Base-by-base conservation (phyloP, 2,888 invertebrate genomes). In the Tetragonisca angustula region DNA sequence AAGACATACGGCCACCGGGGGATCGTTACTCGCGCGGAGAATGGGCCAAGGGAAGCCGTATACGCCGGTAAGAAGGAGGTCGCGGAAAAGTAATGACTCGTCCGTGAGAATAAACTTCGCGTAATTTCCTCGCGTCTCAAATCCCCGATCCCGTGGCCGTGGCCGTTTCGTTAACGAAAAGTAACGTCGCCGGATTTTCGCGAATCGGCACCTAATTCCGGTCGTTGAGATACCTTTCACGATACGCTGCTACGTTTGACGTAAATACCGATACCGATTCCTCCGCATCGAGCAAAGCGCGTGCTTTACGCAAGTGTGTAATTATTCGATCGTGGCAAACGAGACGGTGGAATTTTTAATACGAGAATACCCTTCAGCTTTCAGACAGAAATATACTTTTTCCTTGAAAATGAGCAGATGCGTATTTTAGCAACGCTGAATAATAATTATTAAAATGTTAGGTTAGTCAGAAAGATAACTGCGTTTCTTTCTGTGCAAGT, bases 91-190 rank as follows among this genome's bases (percentile, higher is more conserved):
- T 89, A 90, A 89, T 86, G 90, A 83, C 80, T 84, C 82, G 85
- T 86, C 73, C 85, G 84, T 86, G 88, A 88, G 87, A 92, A 89
- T 89, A 87, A 88, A 91, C 89, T 88, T 90, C 87, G 79, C 85
- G 84, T 91, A 92, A 92, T 92, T 91, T 89, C 87, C 43, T 89
- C 87, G 88, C 90, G 88, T 84, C 86, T 84, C 78, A 87, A 90
- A 89, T 90, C 88, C 82, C 82, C 84, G 88, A 87, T 84, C 89
- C 83, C 81, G 81, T 24, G 43, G 36, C 71, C 70, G 19, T 3
- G 64, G n/a, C 74, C 71, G 52, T 75, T 80, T 36, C 49, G 9
- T 65, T 83, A 85, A 79, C 83, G 79, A 77, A 65, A 74, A 84
- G 32, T 76, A 79, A 82, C 72, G 82, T 17, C 59, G 13, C 17